These are phyloP conservation scores for Drosophila mettleri DNA, from an alignment of 2,888 invertebrate genomes.

Conservation along the genomic window DNA sequence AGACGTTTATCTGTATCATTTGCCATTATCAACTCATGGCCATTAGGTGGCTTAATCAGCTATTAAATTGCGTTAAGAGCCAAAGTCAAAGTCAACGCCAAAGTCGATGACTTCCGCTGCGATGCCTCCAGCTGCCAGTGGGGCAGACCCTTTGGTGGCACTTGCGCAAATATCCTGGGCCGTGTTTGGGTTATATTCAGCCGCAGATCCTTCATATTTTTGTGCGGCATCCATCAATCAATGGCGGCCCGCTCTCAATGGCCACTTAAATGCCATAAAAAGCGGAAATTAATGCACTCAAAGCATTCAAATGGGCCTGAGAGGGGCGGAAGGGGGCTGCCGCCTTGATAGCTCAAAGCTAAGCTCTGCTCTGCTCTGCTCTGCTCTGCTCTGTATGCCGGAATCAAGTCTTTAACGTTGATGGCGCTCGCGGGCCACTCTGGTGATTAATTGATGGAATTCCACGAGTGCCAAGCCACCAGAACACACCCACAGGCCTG, in stretches of 20 bases:
- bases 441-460: slow-evolving; percentile 80
- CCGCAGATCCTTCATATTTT: slow-evolving; percentile 60
- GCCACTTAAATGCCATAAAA: slow-evolving; percentile 73
- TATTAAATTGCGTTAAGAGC: slow-evolving; percentile 20
- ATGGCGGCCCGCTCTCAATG: slow-evolving; percentile 36
- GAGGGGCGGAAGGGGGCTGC: neutral
- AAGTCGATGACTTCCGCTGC: slow-evolving; percentile 6
- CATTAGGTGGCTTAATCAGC: slow-evolving; percentile 24
- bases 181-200: slow-evolving; percentile 32
- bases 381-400: slow-evolving; percentile 31
- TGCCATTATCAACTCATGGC: slow-evolving; percentile 4
- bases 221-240: slow-evolving; percentile 65
- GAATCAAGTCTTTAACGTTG: slow-evolving; percentile 55
- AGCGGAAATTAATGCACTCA: slow-evolving; percentile 79
- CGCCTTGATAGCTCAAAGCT: neutral
- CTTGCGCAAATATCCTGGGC: neutral
- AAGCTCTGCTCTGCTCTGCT: slow-evolving; percentile 2
- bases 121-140: neutral
- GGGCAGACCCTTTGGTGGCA: neutral
- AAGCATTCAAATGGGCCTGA: slow-evolving; percentile 58
- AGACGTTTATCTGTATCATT: slow-evolving; percentile 3
- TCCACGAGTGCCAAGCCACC: slow-evolving; percentile 44
- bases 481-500: slow-evolving; percentile 35
- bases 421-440: slow-evolving; percentile 67
- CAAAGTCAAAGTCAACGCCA: neutral